Evolutionary conservation across 2,888 invertebrate species (phyloP).

Genomic region (Panopea generosa): DNA sequence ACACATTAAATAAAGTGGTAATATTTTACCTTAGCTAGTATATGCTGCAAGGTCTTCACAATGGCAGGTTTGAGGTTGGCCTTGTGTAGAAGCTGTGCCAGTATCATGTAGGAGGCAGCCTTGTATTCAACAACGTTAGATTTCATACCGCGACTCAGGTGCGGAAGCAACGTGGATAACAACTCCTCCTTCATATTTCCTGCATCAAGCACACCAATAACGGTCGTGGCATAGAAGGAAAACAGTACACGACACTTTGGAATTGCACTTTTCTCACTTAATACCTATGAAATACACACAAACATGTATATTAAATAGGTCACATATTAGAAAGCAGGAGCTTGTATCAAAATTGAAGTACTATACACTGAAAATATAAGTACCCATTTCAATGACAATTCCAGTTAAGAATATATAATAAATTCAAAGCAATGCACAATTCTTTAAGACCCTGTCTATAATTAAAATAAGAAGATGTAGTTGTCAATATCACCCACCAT

Average conservation of each 20-base stretch:
- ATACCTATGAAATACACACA: slow-evolving; percentile 24
- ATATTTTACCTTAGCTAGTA: slow-evolving; percentile 87
- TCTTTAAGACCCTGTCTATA: no score
- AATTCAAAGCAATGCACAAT: no score
- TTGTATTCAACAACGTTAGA: slow-evolving; percentile 90
- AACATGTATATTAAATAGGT: background rate
- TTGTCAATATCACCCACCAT: no score
- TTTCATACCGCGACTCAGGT: slow-evolving; percentile 90
- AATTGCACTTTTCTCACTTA: slow-evolving; percentile 22
- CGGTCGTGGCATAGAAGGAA: slow-evolving; percentile 92
- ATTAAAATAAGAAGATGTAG: no score
- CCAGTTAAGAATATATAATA: no score
- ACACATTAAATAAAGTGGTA: no score
- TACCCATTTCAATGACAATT: no score
- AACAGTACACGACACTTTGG: slow-evolving; percentile 87
- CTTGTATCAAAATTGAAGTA: no score
- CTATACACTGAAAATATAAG: no score
- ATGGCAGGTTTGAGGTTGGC: slow-evolving; percentile 87
- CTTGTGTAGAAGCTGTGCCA: slow-evolving; percentile 90
- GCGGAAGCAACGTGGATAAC: slow-evolving; percentile 90
- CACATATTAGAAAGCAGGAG: no score
- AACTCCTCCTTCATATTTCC: slow-evolving; percentile 87
- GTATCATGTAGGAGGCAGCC: slow-evolving; percentile 91
- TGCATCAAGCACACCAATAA: slow-evolving; percentile 88
- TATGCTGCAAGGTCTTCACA: slow-evolving; percentile 88